Conservation (phyloP, 1,140 invertebrate genomes). For the Maniola jurtina region DNA sequence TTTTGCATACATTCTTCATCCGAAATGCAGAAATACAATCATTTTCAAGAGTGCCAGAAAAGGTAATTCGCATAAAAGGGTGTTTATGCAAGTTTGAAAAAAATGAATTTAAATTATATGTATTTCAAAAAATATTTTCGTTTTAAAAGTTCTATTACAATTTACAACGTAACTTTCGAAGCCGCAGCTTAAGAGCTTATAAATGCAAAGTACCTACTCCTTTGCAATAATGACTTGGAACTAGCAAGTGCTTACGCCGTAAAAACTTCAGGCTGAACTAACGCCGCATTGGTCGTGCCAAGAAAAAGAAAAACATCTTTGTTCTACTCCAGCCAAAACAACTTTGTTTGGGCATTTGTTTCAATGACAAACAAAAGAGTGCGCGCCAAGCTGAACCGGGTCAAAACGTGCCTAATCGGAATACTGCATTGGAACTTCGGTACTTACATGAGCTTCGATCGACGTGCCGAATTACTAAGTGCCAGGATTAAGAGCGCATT, state of each 20-base stretch:
- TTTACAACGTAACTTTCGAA: slow-evolving; percentile 16
- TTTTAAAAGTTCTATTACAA: slow-evolving; percentile 21
- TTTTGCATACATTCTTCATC: no score
- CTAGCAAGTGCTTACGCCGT: slow-evolving; percentile 32
- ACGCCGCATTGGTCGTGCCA: slow-evolving; percentile 28
- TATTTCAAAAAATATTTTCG: no score
- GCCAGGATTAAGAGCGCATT: slow-evolving; percentile 59
- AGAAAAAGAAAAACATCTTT: slow-evolving; percentile 53
- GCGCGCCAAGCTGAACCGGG: slow-evolving; percentile 31
- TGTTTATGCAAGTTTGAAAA: no score
- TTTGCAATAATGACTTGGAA: slow-evolving; percentile 34
- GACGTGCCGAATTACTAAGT: slow-evolving; percentile 47
- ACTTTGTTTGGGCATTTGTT: slow-evolving; percentile 60
- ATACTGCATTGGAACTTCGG: slow-evolving; percentile 21
- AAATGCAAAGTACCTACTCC: slow-evolving; percentile 32
- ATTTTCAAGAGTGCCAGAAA: no score
- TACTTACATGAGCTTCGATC: slow-evolving; percentile 23
- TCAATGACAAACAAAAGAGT: slow-evolving; percentile 60
- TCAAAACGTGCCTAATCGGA: slow-evolving; percentile 57
- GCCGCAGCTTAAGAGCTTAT: slow-evolving; percentile 36
- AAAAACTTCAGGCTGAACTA: slow-evolving; percentile 37
- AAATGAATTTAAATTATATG: no score
- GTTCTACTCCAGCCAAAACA: slow-evolving; percentile 69
- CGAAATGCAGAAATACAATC: no score
- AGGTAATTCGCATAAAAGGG: no score